Conservation (phyloP, 2,888 invertebrate species). For the Athripsodes cinereus region DNA sequence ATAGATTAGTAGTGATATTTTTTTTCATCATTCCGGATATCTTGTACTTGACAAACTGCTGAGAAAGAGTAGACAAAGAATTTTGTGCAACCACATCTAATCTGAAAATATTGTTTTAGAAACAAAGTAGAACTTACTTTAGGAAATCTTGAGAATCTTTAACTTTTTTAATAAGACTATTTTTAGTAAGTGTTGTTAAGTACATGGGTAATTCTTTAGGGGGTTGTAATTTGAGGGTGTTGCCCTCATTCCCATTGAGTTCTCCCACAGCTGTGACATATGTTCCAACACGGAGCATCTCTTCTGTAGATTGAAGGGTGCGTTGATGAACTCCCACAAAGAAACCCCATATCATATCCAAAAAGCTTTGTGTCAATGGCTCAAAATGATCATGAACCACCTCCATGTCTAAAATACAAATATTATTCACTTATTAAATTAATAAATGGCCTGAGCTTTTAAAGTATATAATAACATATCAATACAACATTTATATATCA, state of each 20-base stretch:
- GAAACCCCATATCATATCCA: constrained; percentile 80
- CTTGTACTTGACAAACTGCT: no score
- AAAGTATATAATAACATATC: no score
- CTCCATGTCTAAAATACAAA: constrained; percentile 62
- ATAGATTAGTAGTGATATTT: no score
- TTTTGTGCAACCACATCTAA: no score
- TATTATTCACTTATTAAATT: no score
- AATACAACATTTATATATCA: no score
- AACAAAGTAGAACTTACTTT: no score
- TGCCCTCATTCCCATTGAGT: constrained; percentile 57
- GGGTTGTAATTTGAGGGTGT: constrained; percentile 64
- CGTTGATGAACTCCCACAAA: constrained; percentile 77
- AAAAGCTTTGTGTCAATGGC: constrained; percentile 66
- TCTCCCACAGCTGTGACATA: constrained; percentile 77
- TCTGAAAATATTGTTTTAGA: no score
- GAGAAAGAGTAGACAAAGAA: no score
- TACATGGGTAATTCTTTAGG: constrained; percentile 67
- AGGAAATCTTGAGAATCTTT: constrained; percentile 65
- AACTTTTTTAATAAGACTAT: constrained; percentile 65
- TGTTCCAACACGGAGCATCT: constrained; percentile 76
- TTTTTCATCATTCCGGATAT: no score
- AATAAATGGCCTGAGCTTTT: no score
- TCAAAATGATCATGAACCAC: constrained; percentile 79
- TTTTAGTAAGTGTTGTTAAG: constrained; percentile 72
- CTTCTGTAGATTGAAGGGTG: constrained; percentile 82